A percentile compares a stretch with the other conserved stretches of the same genome.
Evolutionary conservation across 1,140 invertebrate genomes (phyloP).

Genomic region (Aporrectodea caliginosa): DNA sequence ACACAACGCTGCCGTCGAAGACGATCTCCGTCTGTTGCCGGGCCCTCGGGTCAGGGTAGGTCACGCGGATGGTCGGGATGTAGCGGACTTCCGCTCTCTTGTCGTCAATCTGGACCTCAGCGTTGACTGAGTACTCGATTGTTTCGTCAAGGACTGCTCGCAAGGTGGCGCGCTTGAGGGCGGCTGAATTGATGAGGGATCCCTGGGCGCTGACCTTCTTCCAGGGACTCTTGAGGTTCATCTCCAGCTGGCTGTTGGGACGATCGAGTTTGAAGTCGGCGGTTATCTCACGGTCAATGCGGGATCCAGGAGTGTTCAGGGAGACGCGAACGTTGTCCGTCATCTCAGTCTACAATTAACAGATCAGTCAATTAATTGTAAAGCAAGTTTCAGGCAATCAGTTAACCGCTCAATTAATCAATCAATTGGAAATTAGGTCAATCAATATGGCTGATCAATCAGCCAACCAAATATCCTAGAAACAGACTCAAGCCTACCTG

Average conservation of each 20-base stretch:
- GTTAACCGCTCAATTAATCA: too few species aligned
- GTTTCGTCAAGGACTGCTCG: constrained; percentile 40
- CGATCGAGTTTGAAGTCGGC: constrained; percentile 49
- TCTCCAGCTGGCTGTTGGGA: constrained; percentile 37
- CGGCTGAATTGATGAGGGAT: constrained; percentile 35
- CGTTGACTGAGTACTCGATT: constrained; percentile 41
- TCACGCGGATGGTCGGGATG: constrained; percentile 41
- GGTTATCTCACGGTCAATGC: constrained; percentile 51
- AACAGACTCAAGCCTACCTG: too few species aligned
- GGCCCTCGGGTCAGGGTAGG: constrained; percentile 34
- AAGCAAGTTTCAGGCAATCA: too few species aligned
- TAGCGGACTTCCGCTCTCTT: constrained; percentile 36
- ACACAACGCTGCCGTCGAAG: constrained; percentile 6
- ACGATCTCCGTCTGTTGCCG: constrained; percentile 12
- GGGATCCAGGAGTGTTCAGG: constrained; percentile 58
- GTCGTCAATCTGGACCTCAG: constrained; percentile 37
- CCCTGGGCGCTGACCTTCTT: constrained; percentile 50
- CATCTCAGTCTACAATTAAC: constrained; percentile 1
- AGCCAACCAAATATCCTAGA: too few species aligned
- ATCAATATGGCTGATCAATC: too few species aligned
- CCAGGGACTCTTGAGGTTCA: constrained; percentile 50
- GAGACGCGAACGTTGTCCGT: constrained; percentile 11
- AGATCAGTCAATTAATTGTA: too few species aligned
- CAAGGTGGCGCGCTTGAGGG: constrained; percentile 39
- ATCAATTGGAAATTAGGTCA: too few species aligned